phyloP scores from a whole-genome alignment of 2,797 vertebrate genomes.

The Knipowitschia caucasica region DNA sequence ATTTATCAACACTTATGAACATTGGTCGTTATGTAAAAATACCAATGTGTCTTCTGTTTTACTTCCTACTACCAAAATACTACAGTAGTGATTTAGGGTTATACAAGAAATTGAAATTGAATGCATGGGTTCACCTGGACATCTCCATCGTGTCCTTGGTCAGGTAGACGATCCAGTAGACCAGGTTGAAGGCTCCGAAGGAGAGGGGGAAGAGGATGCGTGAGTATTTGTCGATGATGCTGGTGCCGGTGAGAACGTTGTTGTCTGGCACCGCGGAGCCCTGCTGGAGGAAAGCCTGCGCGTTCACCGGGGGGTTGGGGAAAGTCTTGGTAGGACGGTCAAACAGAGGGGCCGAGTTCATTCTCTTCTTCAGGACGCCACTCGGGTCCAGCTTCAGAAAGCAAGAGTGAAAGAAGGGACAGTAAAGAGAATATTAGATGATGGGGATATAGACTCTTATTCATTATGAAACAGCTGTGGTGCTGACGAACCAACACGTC shows the following conservation, averaged over 20 bases:
- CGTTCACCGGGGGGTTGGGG: constrained; percentile 66
- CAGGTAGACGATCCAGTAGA: constrained; percentile 97
- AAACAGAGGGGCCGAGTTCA: constrained; percentile 79
- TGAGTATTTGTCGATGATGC: constrained; percentile 96
- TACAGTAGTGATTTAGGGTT: too few relatives aligned
- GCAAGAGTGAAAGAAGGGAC: constrained; percentile 9
- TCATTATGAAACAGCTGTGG: constrained; percentile 26
- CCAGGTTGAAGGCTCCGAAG: constrained; percentile 94
- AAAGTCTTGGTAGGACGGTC: constrained; percentile 74
- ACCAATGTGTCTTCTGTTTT: too few relatives aligned
- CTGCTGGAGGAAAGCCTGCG: constrained; percentile 68
- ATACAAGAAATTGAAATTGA: too few relatives aligned
- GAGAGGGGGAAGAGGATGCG: constrained; percentile 94
- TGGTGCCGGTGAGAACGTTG: constrained; percentile 80
- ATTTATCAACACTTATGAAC: too few relatives aligned
- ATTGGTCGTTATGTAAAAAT: too few relatives aligned
- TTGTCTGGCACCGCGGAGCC: constrained; percentile 66
- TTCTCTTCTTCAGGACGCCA: constrained; percentile 87
- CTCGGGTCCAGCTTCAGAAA: constrained; percentile 74
- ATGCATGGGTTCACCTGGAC: constrained; percentile 65
- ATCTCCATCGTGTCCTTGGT: constrained; percentile 97
- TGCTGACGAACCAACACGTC: constrained; percentile 1
- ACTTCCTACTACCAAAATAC: too few relatives aligned
- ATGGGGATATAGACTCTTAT: constrained; percentile 18
- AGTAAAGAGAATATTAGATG: constrained; percentile 25